These are phyloP conservation scores for Teleogryllus occipitalis DNA, from an alignment of 1,140 invertebrate species.

Conservation along the genomic window DNA sequence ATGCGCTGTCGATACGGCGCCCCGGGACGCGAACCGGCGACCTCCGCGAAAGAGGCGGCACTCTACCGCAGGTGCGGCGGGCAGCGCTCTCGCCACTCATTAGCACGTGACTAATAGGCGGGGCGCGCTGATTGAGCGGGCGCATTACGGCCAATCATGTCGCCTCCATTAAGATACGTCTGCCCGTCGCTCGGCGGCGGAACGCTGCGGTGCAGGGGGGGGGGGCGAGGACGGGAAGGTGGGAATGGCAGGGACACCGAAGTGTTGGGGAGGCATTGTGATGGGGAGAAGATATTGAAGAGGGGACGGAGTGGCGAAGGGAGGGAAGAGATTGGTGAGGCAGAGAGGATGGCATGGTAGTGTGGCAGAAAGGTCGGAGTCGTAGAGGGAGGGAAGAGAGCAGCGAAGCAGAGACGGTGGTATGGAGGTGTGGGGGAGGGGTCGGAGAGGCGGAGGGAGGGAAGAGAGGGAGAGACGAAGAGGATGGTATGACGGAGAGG, in stretches of 20 bases:
- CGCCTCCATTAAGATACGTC: too few species aligned
- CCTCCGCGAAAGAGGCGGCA: too few species aligned
- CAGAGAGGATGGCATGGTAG: not conserved
- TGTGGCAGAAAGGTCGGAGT: not conserved
- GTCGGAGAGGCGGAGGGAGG: not conserved
- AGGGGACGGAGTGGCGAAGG: not conserved
- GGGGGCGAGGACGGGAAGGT: too few species aligned
- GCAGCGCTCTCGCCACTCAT: too few species aligned
- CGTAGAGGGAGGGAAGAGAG: not conserved
- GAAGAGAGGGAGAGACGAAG: not conserved
- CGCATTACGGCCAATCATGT: too few species aligned
- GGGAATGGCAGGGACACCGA: too few species aligned
- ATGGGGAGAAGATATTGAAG: too few species aligned
- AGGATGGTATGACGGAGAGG: not conserved
- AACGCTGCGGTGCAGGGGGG: not conserved
- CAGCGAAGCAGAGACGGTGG: not conserved
- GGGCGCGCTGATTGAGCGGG: too few species aligned
- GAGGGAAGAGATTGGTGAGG: not conserved
- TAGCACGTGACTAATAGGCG: too few species aligned
- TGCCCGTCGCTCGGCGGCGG: not conserved
- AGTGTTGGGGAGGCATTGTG: not conserved
- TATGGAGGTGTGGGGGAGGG: not conserved
- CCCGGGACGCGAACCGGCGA: too few species aligned
- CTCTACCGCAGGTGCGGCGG: too few species aligned
- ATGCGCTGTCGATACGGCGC: too few species aligned